A percentile compares a stretch with the other conserved stretches of the same genome.
These are phyloP conservation scores for Tylochromis polylepis DNA, from an alignment of 2,113 vertebrate species.

Conservation along the genomic window DNA sequence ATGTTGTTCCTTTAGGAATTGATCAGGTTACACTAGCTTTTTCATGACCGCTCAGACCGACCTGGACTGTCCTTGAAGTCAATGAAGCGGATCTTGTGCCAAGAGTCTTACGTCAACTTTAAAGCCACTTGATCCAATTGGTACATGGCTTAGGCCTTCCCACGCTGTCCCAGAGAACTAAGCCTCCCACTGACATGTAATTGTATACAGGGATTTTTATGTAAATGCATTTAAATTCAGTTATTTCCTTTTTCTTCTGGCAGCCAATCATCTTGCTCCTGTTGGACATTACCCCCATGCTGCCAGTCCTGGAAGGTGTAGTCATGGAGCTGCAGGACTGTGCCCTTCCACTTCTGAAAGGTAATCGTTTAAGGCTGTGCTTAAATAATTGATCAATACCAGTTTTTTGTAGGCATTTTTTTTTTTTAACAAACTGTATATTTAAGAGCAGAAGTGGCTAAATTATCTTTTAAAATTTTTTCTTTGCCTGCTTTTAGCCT, in stretches of 20 bases:
- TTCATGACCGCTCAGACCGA: not conserved
- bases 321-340: slow-evolving; percentile 98
- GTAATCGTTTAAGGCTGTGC: slow-evolving; percentile 50
- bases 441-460: not conserved
- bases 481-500: not conserved
- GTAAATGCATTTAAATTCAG: not conserved
- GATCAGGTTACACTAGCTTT: not conserved
- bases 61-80: slow-evolving; percentile 34
- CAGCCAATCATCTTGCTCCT: slow-evolving; percentile 88
- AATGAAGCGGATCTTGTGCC: slow-evolving; percentile 4
- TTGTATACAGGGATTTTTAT: not conserved
- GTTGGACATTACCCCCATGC: slow-evolving; percentile 92
- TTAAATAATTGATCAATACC: not conserved
- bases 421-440: not conserved
- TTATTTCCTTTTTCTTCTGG: slow-evolving; percentile 37
- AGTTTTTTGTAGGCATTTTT: not conserved
- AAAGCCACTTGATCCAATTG: slow-evolving; percentile 43
- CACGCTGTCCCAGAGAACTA: not conserved
- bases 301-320: slow-evolving; percentile 88
- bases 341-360: slow-evolving; percentile 88
- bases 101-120: slow-evolving; percentile 28
- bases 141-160: not conserved
- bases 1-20: not conserved
- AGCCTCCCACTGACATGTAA: not conserved
- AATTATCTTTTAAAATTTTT: not conserved